phyloP scores from a whole-genome alignment of 1,140 invertebrate genomes.

The Aphelinus atriplicis region DNA sequence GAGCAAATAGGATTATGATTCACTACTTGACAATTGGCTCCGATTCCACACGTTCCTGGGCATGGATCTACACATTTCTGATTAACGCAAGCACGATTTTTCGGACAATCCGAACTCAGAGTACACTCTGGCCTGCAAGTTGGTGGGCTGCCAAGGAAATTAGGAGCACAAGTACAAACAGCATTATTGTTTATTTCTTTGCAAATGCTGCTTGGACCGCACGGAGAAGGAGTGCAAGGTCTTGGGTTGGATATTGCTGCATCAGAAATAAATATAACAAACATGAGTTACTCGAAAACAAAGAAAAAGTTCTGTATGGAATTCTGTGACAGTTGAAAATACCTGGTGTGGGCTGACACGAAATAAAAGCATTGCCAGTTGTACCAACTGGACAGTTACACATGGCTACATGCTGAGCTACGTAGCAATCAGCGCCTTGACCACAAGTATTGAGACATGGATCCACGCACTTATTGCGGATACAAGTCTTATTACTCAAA shows the following conservation, averaged over 20 bases:
- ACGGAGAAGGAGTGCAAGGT: conserved; percentile 76
- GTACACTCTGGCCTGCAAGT: conserved; percentile 70
- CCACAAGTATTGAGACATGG: conserved; percentile 71
- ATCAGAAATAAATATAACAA: neutral
- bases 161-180: conserved; percentile 71
- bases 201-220: conserved; percentile 79
- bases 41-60: conserved; percentile 58
- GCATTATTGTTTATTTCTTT: conserved; percentile 70
- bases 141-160: conserved; percentile 72
- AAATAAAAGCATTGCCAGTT: conserved; percentile 75
- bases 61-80: conserved; percentile 63
- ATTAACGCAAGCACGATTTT: conserved; percentile 58
- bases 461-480: conserved; percentile 70
- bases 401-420: conserved; percentile 78
- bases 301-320: conserved; percentile 44
- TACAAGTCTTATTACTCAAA: conserved; percentile 69
- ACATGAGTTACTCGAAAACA: neutral
- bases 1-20: conserved; percentile 68
- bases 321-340: conserved; percentile 60
- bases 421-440: conserved; percentile 67
- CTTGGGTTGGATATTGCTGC: conserved; percentile 63
- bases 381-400: conserved; percentile 73
- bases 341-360: conserved; percentile 64
- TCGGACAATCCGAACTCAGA: conserved; percentile 60
- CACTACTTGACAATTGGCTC: conserved; percentile 58